Evolutionary conservation across 2,797 vertebrate genomes (phyloP).

Genomic region (Potorous gilbertii): DNA sequence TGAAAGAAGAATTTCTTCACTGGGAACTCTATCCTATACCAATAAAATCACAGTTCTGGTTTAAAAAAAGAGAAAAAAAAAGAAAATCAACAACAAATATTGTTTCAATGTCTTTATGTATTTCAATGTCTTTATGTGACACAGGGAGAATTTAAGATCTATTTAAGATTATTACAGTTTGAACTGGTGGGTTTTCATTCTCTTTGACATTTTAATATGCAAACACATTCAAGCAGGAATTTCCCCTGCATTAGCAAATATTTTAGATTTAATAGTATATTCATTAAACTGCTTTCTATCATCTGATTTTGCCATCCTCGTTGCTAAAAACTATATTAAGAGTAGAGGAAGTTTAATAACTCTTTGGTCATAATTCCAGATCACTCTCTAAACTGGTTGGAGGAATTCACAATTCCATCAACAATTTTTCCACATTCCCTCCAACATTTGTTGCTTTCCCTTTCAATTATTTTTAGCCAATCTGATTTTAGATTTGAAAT

Average conservation of each 20-base stretch:
- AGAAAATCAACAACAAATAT: no score
- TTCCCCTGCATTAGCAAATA: neutral
- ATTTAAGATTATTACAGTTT: constrained; percentile 34
- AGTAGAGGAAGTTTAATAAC: neutral
- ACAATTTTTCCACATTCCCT: no score
- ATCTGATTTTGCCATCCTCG: neutral
- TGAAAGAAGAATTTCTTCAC: no score
- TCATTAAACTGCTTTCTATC: neutral
- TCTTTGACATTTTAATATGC: neutral
- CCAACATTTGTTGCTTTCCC: no score
- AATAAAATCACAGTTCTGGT: no score
- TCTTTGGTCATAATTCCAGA: no score
- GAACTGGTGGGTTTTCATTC: constrained; percentile 23
- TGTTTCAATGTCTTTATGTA: constrained; percentile 24
- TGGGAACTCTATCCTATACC: no score
- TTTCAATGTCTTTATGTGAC: constrained; percentile 24
- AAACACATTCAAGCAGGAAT: neutral
- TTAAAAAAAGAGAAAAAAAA: no score
- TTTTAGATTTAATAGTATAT: neutral
- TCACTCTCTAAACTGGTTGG: no score
- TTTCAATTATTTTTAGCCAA: no score
- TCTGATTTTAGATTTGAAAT: no score
- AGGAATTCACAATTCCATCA: no score
- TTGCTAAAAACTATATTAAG: neutral
- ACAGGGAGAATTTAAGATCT: constrained; percentile 35